Percentiles rank a stretch among this genome's conserved stretches.
phyloP scores from a whole-genome alignment of 2,113 vertebrate genomes.

The Misgurnus mizolepis region DNA sequence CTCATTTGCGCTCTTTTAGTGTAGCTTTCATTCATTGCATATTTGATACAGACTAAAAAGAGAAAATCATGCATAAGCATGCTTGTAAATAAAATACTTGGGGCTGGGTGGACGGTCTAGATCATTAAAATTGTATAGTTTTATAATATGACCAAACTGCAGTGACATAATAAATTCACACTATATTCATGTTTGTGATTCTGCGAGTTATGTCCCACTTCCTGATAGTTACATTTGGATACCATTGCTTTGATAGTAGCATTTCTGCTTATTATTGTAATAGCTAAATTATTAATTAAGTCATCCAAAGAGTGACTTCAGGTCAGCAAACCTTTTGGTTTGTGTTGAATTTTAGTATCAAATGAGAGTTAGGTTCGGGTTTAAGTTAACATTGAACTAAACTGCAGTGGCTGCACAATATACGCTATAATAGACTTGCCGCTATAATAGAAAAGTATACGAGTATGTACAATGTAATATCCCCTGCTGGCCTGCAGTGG shows the following conservation, averaged over 20 bases:
- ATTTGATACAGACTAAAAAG: slow-evolving; percentile 14
- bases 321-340: too few species aligned
- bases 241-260: too few species aligned
- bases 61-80: background rate
- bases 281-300: too few species aligned
- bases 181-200: too few species aligned
- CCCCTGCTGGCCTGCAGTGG: background rate
- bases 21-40: background rate
- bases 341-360: too few species aligned
- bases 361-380: background rate
- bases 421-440: background rate
- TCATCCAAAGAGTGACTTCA: too few species aligned
- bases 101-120: slow-evolving; percentile 7
- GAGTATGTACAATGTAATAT: background rate
- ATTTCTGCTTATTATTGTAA: too few species aligned
- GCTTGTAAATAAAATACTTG: slow-evolving; percentile 2
- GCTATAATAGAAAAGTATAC: too few species aligned
- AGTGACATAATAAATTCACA: too few species aligned
- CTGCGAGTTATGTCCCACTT: too few species aligned
- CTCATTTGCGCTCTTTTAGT: background rate
- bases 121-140: background rate
- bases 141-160: background rate
- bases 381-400: background rate
- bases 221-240: too few species aligned
- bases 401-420: background rate